A percentile compares a stretch with the other conserved stretches of the same genome.
Conservation (phyloP, 2,113 vertebrate species). For the Lophius piscatorius region DNA sequence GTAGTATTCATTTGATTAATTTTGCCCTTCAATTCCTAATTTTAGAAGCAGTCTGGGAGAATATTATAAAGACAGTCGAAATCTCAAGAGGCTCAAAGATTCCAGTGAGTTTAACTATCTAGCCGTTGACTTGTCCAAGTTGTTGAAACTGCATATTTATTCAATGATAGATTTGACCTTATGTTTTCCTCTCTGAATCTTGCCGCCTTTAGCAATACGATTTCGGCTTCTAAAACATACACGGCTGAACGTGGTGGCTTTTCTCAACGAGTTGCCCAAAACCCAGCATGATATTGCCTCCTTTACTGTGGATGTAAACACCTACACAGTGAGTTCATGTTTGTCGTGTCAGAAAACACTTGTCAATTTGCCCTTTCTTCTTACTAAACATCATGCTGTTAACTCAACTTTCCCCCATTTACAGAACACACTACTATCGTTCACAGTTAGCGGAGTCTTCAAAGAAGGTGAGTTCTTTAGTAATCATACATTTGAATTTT, state of each 20-base stretch:
- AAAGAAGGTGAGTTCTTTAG: constrained; percentile 83
- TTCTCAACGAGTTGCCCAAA: constrained; percentile 89
- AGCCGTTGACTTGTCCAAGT: background rate
- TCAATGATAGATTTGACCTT: background rate
- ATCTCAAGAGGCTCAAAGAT: constrained; percentile 89
- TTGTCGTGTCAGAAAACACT: background rate
- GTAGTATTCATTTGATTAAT: too few relatives aligned
- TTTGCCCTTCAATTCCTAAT: too few relatives aligned
- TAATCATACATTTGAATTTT: background rate
- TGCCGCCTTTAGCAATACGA: constrained; percentile 74
- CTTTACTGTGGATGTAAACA: constrained; percentile 87
- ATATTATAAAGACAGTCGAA: constrained; percentile 88
- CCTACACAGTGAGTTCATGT: constrained; percentile 79
- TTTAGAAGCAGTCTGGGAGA: constrained; percentile 84
- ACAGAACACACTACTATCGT: constrained; percentile 87
- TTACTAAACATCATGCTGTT: background rate
- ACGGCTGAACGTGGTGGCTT: constrained; percentile 88
- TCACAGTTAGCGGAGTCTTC: constrained; percentile 89
- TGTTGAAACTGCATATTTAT: background rate
- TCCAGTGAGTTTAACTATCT: constrained; percentile 77
- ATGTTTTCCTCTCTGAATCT: constrained; percentile 9
- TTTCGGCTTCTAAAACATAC: constrained; percentile 87
- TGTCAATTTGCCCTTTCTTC: background rate
- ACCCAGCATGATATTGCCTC: constrained; percentile 89
- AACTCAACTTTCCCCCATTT: constrained; percentile 22